Evolutionary conservation across 2,113 vertebrate genomes (phyloP), one percentile per base, ranked within the genome.

Genomic region (Cryptomyrus ogoouensis): DNA sequence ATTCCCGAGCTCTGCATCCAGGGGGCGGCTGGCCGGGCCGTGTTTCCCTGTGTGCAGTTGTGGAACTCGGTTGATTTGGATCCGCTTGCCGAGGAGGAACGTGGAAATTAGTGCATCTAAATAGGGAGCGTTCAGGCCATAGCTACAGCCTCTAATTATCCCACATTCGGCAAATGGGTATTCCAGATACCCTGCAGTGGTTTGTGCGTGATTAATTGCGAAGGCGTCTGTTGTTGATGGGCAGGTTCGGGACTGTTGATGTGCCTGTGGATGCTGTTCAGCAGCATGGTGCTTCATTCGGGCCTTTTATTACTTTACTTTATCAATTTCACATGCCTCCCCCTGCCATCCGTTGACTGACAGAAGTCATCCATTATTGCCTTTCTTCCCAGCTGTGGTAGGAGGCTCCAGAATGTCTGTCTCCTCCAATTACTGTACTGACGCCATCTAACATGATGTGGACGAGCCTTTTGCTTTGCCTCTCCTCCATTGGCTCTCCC

Each of bases 131-230:
- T 50, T 50, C 31, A 87, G 47, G 27, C 85, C 35, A 13, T 44
- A 66, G 35, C 27, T 66, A 17, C 35, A 46, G 53, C 42, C 13
- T 91, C 83, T 89, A 90, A 89, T 91, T 87, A 91, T 85, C 83
- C 90, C 88, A 87, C 90, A 88, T 77, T 89, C 87, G 15, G 44
- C 70, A 17, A 85, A 90, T 80, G 88, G 88, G 53, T 62, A 87
- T 88, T 80, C 84, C 52, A 62, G 86, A 89, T 89, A 88, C 90
- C 90, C 92, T 91, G 89, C 91, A 90, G 92, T 92, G 91, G 91
- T 92, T 92, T 92, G 88, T 70, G 74, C 89, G 84, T 91, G 89
- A 93, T 93, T 92, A 93, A 93, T 91, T 91, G 91, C 35, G 88
- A 87, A 91, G 91, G 91, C 89, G 80, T 91, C 90, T 27, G 77